These are phyloP conservation scores for Grallaria varia DNA, from an alignment of 2,113 vertebrate genomes.

Conservation along the genomic window DNA sequence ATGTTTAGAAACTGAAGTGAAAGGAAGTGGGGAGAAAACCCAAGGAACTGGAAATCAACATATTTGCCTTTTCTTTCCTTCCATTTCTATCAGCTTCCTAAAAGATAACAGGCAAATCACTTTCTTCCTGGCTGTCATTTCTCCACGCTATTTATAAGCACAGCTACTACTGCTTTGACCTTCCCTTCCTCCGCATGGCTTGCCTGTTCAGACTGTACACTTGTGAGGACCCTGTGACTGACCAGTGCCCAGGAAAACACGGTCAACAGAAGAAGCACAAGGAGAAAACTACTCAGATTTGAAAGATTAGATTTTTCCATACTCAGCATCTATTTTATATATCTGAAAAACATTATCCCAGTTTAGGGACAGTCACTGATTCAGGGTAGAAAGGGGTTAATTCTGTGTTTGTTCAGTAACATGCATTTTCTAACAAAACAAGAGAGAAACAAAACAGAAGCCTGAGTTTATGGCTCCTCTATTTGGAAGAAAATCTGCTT, in stretches of 20 bases:
- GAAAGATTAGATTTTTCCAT: background rate
- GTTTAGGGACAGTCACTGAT: background rate
- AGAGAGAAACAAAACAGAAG: background rate
- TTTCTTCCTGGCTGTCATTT: background rate
- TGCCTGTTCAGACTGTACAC: background rate
- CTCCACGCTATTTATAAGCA: background rate
- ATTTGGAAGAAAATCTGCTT: background rate
- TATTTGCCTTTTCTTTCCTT: background rate
- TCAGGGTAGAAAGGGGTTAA: background rate
- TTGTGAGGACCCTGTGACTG: background rate
- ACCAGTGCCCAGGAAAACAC: background rate
- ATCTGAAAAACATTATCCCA: background rate
- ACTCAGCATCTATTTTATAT: background rate
- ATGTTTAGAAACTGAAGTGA: background rate
- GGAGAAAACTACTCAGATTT: background rate
- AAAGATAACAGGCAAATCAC: background rate
- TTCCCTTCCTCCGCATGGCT: background rate
- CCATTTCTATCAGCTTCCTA: background rate
- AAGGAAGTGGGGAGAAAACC: background rate
- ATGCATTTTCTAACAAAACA: background rate
- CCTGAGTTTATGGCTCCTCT: background rate
- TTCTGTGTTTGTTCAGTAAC: background rate
- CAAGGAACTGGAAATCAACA: background rate
- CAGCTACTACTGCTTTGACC: background rate
- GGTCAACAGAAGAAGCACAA: background rate